These are phyloP conservation scores for Caenorhabditis imperialis DNA, from an alignment of 2,888 invertebrate species.

Conservation along the genomic window DNA sequence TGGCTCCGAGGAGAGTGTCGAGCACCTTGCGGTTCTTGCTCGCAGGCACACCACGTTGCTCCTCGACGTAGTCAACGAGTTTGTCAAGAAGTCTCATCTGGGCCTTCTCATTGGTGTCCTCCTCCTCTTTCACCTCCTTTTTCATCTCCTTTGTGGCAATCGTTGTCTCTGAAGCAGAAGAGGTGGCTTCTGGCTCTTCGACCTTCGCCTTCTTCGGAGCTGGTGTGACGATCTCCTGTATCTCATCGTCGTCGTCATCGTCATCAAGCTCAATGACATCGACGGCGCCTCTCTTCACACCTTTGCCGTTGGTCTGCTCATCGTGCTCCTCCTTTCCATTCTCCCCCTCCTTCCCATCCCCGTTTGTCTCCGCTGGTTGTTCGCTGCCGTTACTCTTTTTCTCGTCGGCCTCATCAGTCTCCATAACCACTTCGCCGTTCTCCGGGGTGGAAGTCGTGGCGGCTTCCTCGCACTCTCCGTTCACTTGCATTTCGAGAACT, in stretches of 20 bases:
- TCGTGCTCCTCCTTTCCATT: neutral
- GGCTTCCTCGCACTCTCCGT: too few relatives aligned
- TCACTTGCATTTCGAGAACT: too few relatives aligned
- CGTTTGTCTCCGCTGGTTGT: neutral
- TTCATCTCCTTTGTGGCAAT: neutral
- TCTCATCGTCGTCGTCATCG: conserved; percentile 47
- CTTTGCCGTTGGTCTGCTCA: conserved; percentile 12
- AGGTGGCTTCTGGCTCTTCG: conserved; percentile 6
- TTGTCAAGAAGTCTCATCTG: conserved; percentile 69
- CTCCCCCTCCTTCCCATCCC: neutral
- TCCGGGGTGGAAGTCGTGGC: conserved; percentile 1
- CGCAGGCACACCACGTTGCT: conserved; percentile 24
- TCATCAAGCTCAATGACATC: conserved; percentile 68
- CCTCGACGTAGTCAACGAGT: conserved; percentile 67
- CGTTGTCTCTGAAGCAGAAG: neutral
- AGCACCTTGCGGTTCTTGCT: conserved; percentile 68
- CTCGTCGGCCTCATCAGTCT: neutral
- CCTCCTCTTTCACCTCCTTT: conserved; percentile 10
- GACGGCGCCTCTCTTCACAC: conserved; percentile 41
- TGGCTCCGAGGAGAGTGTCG: conserved; percentile 74
- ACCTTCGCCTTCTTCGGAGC: conserved; percentile 23
- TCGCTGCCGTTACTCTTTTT: neutral
- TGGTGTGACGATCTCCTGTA: conserved; percentile 21
- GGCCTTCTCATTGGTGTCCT: conserved; percentile 52
- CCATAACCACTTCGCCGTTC: neutral